These are phyloP conservation scores for Ips nitidus DNA, from an alignment of 1,140 invertebrate genomes.

Conservation along the genomic window DNA sequence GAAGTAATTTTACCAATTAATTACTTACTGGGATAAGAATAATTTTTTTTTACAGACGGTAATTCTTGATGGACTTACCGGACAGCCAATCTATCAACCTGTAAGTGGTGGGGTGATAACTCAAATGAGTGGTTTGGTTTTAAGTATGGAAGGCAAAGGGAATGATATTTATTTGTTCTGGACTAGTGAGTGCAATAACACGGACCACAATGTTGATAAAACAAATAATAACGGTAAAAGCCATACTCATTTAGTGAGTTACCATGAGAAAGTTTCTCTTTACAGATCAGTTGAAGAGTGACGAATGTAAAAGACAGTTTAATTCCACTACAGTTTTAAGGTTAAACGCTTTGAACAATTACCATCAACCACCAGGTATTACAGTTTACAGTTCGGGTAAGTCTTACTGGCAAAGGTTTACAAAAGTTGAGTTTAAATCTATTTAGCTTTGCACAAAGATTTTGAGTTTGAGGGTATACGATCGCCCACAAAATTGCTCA, in stretches of 20 bases:
- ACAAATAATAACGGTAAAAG: background rate
- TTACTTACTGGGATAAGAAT: background rate
- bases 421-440: background rate
- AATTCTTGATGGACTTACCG: constrained; percentile 70
- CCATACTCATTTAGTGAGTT: too few species aligned
- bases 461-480: constrained; percentile 46
- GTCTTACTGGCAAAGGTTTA: constrained; percentile 5
- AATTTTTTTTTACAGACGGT: constrained; percentile 48
- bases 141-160: constrained; percentile 65
- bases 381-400: constrained; percentile 68
- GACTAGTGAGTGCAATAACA: constrained; percentile 65
- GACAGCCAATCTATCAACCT: constrained; percentile 63
- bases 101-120: constrained; percentile 66
- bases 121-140: constrained; percentile 66
- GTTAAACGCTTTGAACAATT: constrained; percentile 69
- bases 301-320: constrained; percentile 39
- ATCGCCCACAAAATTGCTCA: constrained; percentile 51
- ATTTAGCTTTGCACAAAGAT: background rate
- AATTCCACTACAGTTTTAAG: constrained; percentile 65
- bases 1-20: constrained; percentile 53
- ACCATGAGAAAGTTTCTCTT: background rate
- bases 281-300: constrained; percentile 1
- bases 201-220: constrained; percentile 1
- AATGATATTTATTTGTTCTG: constrained; percentile 78
- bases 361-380: constrained; percentile 68